phyloP scores from a whole-genome alignment of 2,888 invertebrate species.

The Alcis repandata region DNA sequence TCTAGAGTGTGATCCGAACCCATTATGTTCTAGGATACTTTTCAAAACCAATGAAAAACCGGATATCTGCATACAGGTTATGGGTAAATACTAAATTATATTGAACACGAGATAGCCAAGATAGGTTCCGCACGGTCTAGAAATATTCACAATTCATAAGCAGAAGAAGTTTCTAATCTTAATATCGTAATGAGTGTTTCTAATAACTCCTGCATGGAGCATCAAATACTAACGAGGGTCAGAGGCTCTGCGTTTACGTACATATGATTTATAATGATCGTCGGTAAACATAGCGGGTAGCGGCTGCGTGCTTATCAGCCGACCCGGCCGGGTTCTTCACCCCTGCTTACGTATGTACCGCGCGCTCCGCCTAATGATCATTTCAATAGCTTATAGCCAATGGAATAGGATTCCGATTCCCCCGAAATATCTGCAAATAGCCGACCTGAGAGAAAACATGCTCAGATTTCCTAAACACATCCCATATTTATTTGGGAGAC shows the following conservation, averaged over 20 bases:
- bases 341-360: constrained; percentile 58
- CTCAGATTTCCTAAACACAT: constrained; percentile 41
- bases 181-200: constrained; percentile 32
- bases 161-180: not conserved
- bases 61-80: no score
- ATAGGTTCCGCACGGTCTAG: no score
- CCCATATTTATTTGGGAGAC: constrained; percentile 45
- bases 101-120: no score
- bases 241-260: constrained; percentile 67
- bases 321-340: constrained; percentile 71
- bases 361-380: constrained; percentile 55
- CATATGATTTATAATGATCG: constrained; percentile 77
- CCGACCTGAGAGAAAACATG: constrained; percentile 39
- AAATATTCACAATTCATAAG: no score
- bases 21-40: not conserved
- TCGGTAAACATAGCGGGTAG: constrained; percentile 65
- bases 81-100: not conserved
- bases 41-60: not conserved
- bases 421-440: constrained; percentile 45
- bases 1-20: not conserved
- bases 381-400: constrained; percentile 49
- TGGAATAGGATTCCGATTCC: constrained; percentile 48
- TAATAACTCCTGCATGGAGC: constrained; percentile 47
- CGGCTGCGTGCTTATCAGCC: constrained; percentile 66
- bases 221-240: constrained; percentile 73